Evolutionary conservation across 2,797 vertebrate species (phyloP).

Genomic region (Sebastiscus tertius): DNA sequence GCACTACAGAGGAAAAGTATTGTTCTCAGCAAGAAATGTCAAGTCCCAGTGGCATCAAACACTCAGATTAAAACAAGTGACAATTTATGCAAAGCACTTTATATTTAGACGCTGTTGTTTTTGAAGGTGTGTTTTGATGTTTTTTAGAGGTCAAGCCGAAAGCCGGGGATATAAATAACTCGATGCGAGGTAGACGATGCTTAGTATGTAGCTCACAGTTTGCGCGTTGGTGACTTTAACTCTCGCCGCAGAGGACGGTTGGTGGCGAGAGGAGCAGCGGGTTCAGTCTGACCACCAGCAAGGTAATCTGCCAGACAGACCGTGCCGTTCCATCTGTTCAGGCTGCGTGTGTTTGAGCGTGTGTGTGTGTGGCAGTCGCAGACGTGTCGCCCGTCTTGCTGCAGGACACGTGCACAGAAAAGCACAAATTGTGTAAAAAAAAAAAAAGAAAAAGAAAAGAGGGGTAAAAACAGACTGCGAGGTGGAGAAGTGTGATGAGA

Average conservation of each 20-base stretch:
- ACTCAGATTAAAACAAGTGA: constrained; percentile 8
- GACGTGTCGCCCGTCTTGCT: constrained; percentile 43
- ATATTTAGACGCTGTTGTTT: constrained; percentile 62
- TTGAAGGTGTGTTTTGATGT: constrained; percentile 46
- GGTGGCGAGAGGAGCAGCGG: constrained; percentile 30
- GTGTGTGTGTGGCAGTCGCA: constrained; percentile 33
- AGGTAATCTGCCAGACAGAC: constrained; percentile 78
- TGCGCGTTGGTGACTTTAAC: constrained; percentile 37
- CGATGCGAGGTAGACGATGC: not conserved
- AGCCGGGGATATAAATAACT: constrained; percentile 56
- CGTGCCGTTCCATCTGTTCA: constrained; percentile 79
- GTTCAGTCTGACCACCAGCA: constrained; percentile 62
- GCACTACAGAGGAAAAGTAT: not conserved
- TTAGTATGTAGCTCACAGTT: constrained; percentile 30
- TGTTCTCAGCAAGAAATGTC: constrained; percentile 14
- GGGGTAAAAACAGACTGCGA: not conserved
- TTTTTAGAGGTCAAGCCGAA: constrained; percentile 50
- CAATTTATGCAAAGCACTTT: constrained; percentile 52
- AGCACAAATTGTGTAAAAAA: not conserved
- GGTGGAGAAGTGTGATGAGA: not conserved
- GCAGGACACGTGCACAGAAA: constrained; percentile 10
- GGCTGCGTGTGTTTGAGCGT: constrained; percentile 33
- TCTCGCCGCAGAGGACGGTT: constrained; percentile 18
- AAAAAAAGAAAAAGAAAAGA: not conserved
- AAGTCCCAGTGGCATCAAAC: constrained; percentile 31